Conservation (phyloP, 2,113 vertebrate species). For the Anarhynchus alexandrinus region DNA sequence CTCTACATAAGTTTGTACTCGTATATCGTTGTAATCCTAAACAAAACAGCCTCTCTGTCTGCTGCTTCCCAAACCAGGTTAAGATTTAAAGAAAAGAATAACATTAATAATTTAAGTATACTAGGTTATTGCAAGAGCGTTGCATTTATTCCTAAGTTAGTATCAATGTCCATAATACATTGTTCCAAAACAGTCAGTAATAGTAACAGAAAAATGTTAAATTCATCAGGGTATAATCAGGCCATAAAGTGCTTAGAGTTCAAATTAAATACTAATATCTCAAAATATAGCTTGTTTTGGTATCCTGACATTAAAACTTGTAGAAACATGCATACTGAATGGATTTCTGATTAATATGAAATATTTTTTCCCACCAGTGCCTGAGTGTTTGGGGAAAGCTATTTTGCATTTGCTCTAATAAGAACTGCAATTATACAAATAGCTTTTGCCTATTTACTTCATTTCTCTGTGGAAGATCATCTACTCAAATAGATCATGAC, state of each 20-base stretch:
- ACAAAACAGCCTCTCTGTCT: background rate
- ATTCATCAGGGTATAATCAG: background rate
- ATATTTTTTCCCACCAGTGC: background rate
- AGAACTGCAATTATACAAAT: background rate
- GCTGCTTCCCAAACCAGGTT: background rate
- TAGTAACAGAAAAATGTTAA: background rate
- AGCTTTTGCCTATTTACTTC: background rate
- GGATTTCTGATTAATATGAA: background rate
- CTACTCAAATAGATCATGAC: background rate
- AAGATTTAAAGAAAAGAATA: background rate
- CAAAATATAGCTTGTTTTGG: background rate
- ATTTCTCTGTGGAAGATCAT: background rate
- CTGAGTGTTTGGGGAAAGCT: background rate
- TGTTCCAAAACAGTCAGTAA: background rate
- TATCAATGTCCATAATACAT: background rate
- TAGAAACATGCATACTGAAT: background rate
- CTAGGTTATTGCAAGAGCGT: background rate
- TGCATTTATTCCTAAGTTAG: background rate
- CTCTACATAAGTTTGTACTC: background rate
- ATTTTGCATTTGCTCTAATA: background rate
- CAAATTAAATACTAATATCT: background rate
- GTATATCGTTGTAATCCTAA: background rate
- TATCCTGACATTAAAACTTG: background rate
- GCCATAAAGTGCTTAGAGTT: background rate
- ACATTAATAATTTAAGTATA: background rate